Evolutionary conservation across 2,888 invertebrate species (phyloP).

Genomic region (Synanthedon myopaeformis): DNA sequence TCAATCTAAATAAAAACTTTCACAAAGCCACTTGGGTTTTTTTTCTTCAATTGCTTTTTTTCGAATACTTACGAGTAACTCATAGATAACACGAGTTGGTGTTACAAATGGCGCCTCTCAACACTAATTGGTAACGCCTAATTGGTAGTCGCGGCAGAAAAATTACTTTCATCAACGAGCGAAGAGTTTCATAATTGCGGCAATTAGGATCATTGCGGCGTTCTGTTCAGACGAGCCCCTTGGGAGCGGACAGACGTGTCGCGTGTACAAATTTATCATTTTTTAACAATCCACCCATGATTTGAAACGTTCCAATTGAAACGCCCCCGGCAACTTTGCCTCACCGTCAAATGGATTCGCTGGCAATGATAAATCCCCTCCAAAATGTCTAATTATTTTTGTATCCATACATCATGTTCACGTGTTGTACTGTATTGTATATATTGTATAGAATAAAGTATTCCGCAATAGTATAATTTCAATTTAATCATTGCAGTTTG

Average conservation of each 20-base stretch:
- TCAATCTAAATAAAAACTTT: too few species aligned
- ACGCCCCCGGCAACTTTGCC: constrained; percentile 26
- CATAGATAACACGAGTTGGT: constrained; percentile 30
- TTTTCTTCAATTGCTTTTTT: too few species aligned
- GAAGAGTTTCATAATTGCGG: constrained; percentile 64
- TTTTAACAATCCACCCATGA: background rate
- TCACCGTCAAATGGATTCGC: constrained; percentile 14
- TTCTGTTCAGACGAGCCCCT: constrained; percentile 41
- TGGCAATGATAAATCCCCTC: background rate
- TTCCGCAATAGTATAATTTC: too few species aligned
- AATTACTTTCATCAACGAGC: constrained; percentile 63
- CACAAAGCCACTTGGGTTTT: too few species aligned
- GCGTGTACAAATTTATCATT: constrained; percentile 46
- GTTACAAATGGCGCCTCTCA: constrained; percentile 45
- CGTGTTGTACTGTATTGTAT: too few species aligned
- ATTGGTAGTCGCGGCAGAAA: constrained; percentile 61
- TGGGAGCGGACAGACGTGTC: constrained; percentile 39
- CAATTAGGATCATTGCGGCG: constrained; percentile 51
- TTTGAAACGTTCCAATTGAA: constrained; percentile 34
- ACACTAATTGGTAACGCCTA: constrained; percentile 55
- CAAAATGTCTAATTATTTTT: background rate
- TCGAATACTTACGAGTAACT: too few species aligned
- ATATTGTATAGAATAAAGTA: too few species aligned
- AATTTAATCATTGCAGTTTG: too few species aligned
- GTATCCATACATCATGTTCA: too few species aligned